A percentile compares a stretch with the other conserved stretches of the same genome.
Evolutionary conservation across 2,888 invertebrate genomes (phyloP).

Genomic region (Syritta pipiens): DNA sequence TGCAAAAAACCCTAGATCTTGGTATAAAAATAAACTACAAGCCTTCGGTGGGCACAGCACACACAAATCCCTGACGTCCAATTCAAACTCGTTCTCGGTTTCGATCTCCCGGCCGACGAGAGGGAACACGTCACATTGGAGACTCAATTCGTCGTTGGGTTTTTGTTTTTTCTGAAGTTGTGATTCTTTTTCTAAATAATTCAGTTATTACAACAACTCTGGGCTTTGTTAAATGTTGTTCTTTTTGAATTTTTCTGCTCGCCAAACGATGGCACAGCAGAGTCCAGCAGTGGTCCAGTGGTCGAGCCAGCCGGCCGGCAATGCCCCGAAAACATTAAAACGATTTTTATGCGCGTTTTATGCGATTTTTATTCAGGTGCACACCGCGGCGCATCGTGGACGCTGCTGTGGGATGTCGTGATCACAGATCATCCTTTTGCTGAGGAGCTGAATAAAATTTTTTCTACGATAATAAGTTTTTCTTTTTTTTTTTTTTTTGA

Average conservation of each 20-base stretch:
- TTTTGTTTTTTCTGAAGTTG: background rate
- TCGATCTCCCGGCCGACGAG: no score
- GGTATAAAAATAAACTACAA: constrained; percentile 30
- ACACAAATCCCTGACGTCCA: constrained; percentile 33
- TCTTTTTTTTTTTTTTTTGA: constrained; percentile 14
- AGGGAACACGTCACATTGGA: constrained; percentile 24
- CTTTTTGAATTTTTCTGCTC: background rate
- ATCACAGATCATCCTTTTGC: constrained; percentile 62
- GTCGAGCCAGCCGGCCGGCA: background rate
- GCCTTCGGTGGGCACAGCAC: background rate
- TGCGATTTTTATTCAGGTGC: constrained; percentile 39
- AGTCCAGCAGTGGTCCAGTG: background rate
- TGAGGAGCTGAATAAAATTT: constrained; percentile 6
- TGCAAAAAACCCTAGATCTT: no score
- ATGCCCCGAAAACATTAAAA: constrained; percentile 53
- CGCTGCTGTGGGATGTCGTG: constrained; percentile 54
- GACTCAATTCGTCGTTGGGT: constrained; percentile 32
- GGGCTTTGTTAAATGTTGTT: constrained; percentile 16
- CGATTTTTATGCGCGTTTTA: no score
- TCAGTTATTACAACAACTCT: constrained; percentile 63
- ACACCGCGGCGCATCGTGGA: constrained; percentile 4
- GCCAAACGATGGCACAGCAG: constrained; percentile 7
- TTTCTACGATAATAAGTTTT: constrained; percentile 33
- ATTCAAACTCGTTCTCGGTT: constrained; percentile 58
- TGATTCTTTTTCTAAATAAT: constrained; percentile 64